Evolutionary conservation across 2,797 vertebrate species (phyloP).

Genomic region (Capromys pilorides): DNA sequence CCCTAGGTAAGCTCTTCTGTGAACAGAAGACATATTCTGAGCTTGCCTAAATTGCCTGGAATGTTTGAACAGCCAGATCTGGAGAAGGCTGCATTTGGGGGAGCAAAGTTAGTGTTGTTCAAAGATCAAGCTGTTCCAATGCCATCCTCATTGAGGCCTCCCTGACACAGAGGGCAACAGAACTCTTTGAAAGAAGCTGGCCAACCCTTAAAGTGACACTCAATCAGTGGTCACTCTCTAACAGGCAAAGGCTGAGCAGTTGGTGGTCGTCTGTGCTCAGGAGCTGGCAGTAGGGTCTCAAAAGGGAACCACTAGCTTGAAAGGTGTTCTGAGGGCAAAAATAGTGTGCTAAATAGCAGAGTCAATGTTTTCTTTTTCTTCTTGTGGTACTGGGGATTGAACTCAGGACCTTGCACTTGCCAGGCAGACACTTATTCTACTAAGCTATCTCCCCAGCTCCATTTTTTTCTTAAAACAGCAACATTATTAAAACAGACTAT

Average conservation of each 20-base stretch:
- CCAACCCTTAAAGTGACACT: background rate
- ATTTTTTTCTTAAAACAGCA: slow-evolving; percentile 42
- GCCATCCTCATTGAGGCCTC: background rate
- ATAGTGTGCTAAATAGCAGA: slow-evolving; percentile 50
- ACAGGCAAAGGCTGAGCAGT: background rate
- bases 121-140: slow-evolving; percentile 6
- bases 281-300: background rate
- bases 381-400: too few species aligned
- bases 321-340: slow-evolving; percentile 57
- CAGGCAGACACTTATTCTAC: too few species aligned
- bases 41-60: slow-evolving; percentile 1
- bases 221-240: background rate
- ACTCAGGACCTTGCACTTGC: too few species aligned
- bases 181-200: slow-evolving; percentile 49
- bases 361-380: background rate
- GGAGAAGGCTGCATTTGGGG: background rate
- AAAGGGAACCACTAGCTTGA: slow-evolving; percentile 45
- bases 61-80: slow-evolving; percentile 1
- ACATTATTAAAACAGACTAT: slow-evolving; percentile 10
- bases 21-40: slow-evolving; percentile 15
- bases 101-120: slow-evolving; percentile 2
- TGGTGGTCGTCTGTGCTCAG: background rate
- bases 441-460: too few species aligned
- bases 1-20: background rate
- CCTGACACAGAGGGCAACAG: background rate